Conservation (phyloP, 35 echinoderm and acorn worm genomes). For the Stichopus chloronotus region DNA sequence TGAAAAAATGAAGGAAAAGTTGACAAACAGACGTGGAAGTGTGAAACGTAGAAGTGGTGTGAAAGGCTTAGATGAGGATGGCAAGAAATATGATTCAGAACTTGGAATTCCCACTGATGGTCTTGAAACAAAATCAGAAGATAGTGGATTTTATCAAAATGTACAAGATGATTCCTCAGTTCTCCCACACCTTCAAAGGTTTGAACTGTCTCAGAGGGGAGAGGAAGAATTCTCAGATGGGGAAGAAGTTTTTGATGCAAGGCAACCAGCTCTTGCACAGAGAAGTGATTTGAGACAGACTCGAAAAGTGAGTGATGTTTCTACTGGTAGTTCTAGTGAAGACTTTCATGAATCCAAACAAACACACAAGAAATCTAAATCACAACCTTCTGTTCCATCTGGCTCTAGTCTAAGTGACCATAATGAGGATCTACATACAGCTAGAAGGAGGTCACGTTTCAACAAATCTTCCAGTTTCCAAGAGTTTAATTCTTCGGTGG, state of each 20-base stretch:
- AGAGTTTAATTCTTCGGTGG: constrained; percentile 64
- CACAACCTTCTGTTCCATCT: constrained; percentile 14
- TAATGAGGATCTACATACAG: constrained; percentile 46
- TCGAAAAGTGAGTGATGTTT: constrained; percentile 85
- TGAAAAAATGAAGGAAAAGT: constrained; percentile 94
- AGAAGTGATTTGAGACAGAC: constrained; percentile 48
- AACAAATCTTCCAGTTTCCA: constrained; percentile 75
- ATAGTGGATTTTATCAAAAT: constrained; percentile 89
- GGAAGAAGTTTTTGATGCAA: constrained; percentile 77
- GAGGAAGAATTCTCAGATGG: constrained; percentile 74
- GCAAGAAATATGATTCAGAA: constrained; percentile 57
- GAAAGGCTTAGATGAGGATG: constrained; percentile 76
- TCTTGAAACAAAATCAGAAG: constrained; percentile 86
- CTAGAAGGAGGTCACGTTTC: constrained; percentile 56
- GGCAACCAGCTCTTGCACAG: constrained; percentile 30
- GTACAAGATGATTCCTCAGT: constrained; percentile 63
- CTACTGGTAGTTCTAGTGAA: constrained; percentile 86
- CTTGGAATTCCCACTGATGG: constrained; percentile 75
- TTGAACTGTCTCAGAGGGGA: constrained; percentile 58
- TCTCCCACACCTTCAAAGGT: neutral
- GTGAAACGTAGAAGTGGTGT: constrained; percentile 73
- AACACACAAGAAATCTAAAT: constrained; percentile 58
- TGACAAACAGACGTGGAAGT: constrained; percentile 80
- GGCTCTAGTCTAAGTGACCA: constrained; percentile 46
- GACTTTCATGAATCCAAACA: constrained; percentile 85